phyloP scores from a whole-genome alignment of 2,888 invertebrate genomes.

The Epirrhoe alternata region DNA sequence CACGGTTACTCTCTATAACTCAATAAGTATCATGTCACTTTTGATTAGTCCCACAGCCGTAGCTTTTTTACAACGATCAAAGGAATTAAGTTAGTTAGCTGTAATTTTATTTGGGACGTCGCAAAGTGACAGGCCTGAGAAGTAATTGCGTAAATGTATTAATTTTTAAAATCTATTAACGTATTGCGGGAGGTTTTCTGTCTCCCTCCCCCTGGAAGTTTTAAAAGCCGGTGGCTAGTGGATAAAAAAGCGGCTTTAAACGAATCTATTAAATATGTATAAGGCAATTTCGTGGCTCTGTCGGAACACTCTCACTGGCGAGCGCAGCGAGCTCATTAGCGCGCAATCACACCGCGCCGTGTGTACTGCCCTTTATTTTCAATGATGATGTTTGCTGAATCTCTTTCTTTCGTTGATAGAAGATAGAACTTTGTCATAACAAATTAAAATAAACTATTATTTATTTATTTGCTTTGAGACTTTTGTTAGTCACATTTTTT shows the following conservation, averaged over 20 bases:
- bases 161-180: conserved; percentile 82
- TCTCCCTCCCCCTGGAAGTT: conserved; percentile 50
- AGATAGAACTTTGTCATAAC: neutral
- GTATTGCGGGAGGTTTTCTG: conserved; percentile 58
- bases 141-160: conserved; percentile 76
- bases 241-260: conserved; percentile 79
- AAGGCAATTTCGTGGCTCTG: conserved; percentile 71
- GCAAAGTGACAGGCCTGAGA: conserved; percentile 65
- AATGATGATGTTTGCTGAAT: conserved; percentile 21
- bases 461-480: no score
- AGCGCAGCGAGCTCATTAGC: conserved; percentile 57
- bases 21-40: conserved; percentile 85
- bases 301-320: conserved; percentile 45
- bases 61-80: conserved; percentile 77
- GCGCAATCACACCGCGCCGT: conserved; percentile 54
- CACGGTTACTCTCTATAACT: conserved; percentile 75
- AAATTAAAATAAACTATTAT: no score
- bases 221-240: conserved; percentile 64
- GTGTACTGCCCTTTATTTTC: conserved; percentile 32
- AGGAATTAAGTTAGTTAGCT: conserved; percentile 67
- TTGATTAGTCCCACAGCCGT: conserved; percentile 68
- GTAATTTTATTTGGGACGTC: conserved; percentile 68
- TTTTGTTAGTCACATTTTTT: no score
- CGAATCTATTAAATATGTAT: conserved; percentile 80
- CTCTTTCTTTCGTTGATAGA: neutral